phyloP scores from a whole-genome alignment of 1,140 invertebrate species.

The Spodoptera litura region DNA sequence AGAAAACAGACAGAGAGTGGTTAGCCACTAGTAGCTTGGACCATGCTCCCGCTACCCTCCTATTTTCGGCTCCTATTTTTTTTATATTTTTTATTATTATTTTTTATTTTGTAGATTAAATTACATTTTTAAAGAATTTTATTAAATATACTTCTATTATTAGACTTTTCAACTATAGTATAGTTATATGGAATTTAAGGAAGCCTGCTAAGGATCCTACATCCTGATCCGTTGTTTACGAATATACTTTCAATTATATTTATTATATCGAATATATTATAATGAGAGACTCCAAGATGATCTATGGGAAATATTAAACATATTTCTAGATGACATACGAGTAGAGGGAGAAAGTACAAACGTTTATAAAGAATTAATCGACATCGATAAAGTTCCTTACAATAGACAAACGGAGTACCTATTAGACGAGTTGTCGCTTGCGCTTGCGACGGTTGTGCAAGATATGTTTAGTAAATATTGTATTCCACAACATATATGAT shows the following conservation, averaged over 20 bases:
- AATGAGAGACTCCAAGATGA: slow-evolving; percentile 52
- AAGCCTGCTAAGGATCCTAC: slow-evolving; percentile 60
- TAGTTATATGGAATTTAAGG: slow-evolving; percentile 54
- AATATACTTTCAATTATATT: slow-evolving; percentile 57
- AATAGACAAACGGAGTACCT: slow-evolving; percentile 51
- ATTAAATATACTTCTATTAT: too few relatives aligned
- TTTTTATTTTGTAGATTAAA: too few relatives aligned
- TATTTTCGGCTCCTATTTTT: too few relatives aligned
- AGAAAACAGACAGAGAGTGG: too few relatives aligned
- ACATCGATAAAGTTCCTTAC: slow-evolving; percentile 56
- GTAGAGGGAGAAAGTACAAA: slow-evolving; percentile 60
- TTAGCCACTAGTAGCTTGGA: too few relatives aligned
- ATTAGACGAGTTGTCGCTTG: slow-evolving; percentile 63
- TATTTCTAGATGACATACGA: slow-evolving; percentile 64
- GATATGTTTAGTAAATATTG: too few relatives aligned
- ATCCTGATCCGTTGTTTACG: slow-evolving; percentile 63
- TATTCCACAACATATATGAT: too few relatives aligned
- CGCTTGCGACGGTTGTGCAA: slow-evolving; percentile 56
- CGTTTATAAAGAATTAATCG: slow-evolving; percentile 60
- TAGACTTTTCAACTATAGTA: too few relatives aligned
- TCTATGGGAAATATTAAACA: slow-evolving; percentile 59
- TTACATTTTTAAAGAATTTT: too few relatives aligned
- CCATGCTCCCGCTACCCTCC: too few relatives aligned
- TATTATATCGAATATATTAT: too few relatives aligned
- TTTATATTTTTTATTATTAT: too few relatives aligned